Conservation (phyloP, 2,113 vertebrate species). For the Saimiri boliviensis region DNA sequence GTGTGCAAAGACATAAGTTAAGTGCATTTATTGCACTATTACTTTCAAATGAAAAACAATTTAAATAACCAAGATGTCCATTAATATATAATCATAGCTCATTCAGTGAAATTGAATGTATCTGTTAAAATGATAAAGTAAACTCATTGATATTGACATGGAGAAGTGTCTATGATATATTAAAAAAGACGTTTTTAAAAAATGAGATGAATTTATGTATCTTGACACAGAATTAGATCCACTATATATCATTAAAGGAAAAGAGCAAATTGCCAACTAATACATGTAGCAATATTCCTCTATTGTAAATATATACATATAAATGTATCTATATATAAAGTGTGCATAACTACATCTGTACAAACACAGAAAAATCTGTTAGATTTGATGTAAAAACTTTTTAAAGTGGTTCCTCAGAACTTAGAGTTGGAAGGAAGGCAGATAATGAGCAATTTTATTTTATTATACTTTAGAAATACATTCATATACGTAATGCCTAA, state of each 20-base stretch:
- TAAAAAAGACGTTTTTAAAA: neutral
- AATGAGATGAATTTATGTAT: neutral
- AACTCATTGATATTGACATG: neutral
- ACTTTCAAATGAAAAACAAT: constrained; percentile 18
- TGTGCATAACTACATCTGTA: neutral
- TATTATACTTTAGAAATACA: neutral
- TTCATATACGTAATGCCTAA: neutral
- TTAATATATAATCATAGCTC: neutral
- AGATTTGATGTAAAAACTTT: neutral
- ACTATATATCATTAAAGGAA: neutral
- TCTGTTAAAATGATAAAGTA: neutral
- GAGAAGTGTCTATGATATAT: neutral
- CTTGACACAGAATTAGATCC: neutral
- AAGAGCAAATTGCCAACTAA: neutral
- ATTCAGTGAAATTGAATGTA: neutral
- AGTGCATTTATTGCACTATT: neutral
- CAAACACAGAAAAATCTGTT: neutral
- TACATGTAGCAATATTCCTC: neutral
- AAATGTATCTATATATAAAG: fast-evolving
- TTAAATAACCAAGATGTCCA: neutral
- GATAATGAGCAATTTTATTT: neutral
- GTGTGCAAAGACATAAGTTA: neutral
- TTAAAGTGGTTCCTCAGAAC: neutral
- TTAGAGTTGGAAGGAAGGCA: neutral
- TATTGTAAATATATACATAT: neutral